These are phyloP conservation scores for Triplophysa tibetana DNA, from an alignment of 2,113 vertebrate species.

Conservation along the genomic window DNA sequence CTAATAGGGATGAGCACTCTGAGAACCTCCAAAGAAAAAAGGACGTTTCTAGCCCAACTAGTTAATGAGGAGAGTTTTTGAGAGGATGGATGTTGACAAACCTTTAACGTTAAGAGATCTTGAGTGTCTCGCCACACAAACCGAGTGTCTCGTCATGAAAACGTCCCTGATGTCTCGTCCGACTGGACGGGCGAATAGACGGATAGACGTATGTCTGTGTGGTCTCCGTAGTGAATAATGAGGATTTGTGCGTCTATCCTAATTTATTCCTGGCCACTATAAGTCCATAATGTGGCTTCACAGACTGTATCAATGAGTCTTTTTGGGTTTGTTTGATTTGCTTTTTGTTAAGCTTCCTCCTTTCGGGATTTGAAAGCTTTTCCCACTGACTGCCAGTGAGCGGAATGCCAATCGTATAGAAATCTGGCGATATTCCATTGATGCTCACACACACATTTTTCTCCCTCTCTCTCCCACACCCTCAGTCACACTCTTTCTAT, in stretches of 20 bases:
- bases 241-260: slow-evolving; percentile 46
- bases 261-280: slow-evolving; percentile 65
- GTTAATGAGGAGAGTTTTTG: slow-evolving; percentile 20
- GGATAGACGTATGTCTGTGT: slow-evolving; percentile 68
- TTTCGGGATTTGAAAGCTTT: slow-evolving; percentile 67
- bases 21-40: slow-evolving; percentile 4
- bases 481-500: slow-evolving; percentile 6
- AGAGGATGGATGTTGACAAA: slow-evolving; percentile 40
- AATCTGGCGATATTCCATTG: slow-evolving; percentile 72
- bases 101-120: slow-evolving; percentile 22
- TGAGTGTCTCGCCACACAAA: slow-evolving; percentile 28
- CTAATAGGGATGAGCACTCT: background rate
- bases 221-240: slow-evolving; percentile 70
- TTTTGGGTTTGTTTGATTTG: slow-evolving; percentile 77
- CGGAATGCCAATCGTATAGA: slow-evolving; percentile 79
- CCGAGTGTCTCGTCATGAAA: slow-evolving; percentile 22
- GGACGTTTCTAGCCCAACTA: slow-evolving; percentile 12
- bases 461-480: slow-evolving; percentile 26
- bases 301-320: slow-evolving; percentile 70
- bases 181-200: slow-evolving; percentile 46
- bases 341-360: slow-evolving; percentile 67
- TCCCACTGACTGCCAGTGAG: slow-evolving; percentile 75
- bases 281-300: slow-evolving; percentile 60
- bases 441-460: slow-evolving; percentile 61
- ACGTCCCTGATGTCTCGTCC: slow-evolving; percentile 16